These are phyloP conservation scores for Tipula confusa DNA, from an alignment of 2,888 invertebrate genomes.

Conservation along the genomic window DNA sequence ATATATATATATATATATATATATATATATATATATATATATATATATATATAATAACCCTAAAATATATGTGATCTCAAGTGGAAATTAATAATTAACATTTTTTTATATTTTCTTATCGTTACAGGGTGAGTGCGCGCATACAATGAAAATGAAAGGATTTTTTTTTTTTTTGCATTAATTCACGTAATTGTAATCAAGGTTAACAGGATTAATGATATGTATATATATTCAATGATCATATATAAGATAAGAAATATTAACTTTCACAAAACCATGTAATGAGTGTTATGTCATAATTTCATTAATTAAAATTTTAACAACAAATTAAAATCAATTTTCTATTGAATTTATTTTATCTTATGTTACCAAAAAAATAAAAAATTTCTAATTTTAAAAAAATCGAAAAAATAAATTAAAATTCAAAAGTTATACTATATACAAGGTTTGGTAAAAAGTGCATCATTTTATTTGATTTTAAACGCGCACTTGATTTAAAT, in stretches of 20 bases:
- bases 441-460: conserved; percentile 7
- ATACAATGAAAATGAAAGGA: not conserved
- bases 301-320: not conserved
- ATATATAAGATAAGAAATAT: not conserved
- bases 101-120: not conserved
- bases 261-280: not conserved
- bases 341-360: not conserved
- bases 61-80: not conserved
- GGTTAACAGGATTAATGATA: not conserved
- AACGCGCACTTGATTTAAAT: not conserved
- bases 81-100: conserved; percentile 25
- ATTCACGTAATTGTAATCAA: not conserved
- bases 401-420: not conserved
- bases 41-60: too few relatives aligned
- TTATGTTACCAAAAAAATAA: not conserved
- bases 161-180: not conserved
- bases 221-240: not conserved
- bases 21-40: too few relatives aligned
- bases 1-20: too few relatives aligned
- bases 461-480: not conserved
- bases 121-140: not conserved
- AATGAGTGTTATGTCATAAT: not conserved
- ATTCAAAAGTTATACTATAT: not conserved
- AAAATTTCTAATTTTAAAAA: not conserved
- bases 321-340: not conserved